Evolutionary conservation across 2,797 vertebrate genomes (phyloP).

Genomic region (Aphelocoma californica): DNA sequence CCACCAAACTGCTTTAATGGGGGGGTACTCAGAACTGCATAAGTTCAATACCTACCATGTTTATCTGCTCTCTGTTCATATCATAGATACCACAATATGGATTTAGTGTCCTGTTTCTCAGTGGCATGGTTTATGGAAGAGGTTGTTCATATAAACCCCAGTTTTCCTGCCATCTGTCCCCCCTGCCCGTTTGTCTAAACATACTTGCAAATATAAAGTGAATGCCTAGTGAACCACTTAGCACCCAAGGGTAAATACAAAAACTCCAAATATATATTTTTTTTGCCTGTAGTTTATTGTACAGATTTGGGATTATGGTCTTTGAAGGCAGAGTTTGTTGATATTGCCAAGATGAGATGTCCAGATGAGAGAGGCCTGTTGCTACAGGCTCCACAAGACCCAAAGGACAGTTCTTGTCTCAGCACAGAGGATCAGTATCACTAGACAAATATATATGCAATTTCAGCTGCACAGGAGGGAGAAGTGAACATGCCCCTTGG

Average conservation of each 20-base stretch:
- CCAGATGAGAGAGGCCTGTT: not conserved
- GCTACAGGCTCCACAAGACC: not conserved
- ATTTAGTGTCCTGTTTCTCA: not conserved
- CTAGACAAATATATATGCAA: not conserved
- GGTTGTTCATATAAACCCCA: not conserved
- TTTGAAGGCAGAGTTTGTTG: not conserved
- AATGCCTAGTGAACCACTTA: not conserved
- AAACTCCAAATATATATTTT: not conserved
- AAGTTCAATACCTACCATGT: not conserved
- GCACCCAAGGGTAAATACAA: not conserved
- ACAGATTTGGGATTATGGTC: not conserved
- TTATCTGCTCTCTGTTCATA: not conserved
- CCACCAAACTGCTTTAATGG: not conserved
- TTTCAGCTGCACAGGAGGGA: not conserved
- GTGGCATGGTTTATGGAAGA: not conserved
- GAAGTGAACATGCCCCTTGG: not conserved
- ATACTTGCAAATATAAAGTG: not conserved
- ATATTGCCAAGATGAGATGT: not conserved
- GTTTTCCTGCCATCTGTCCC: accelerated
- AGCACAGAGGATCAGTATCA: not conserved
- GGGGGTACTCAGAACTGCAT: not conserved
- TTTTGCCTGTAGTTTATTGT: not conserved
- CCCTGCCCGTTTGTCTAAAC: not conserved
- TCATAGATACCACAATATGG: not conserved
- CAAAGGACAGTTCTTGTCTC: conserved; percentile 22